A percentile compares a stretch with the other conserved stretches of the same genome.
phyloP scores from a whole-genome alignment of 2,888 invertebrate genomes.

The Slavum lentiscoides region DNA sequence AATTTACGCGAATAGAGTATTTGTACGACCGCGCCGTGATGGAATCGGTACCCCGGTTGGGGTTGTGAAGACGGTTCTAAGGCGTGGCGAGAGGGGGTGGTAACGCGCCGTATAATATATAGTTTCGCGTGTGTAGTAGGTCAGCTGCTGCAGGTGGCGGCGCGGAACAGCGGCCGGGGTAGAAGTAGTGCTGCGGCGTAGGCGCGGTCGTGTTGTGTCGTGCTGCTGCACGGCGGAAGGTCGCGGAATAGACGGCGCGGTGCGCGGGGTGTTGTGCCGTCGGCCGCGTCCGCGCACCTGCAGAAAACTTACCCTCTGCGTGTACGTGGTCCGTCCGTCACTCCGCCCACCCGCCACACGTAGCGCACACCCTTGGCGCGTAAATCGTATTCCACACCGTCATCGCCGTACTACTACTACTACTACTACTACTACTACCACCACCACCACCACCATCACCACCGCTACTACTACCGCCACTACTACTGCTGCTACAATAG shows the following conservation, averaged over 20 bases:
- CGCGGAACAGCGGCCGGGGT: neutral
- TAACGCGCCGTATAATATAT: neutral
- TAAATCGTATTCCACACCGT: conserved; percentile 22
- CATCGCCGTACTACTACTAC: neutral
- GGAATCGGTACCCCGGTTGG: too few relatives aligned
- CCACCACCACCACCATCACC: too few relatives aligned
- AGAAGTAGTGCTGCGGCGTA: conserved; percentile 1
- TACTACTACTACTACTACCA: too few relatives aligned
- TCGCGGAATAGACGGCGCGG: neutral
- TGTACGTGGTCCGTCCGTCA: neutral
- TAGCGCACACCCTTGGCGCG: neutral
- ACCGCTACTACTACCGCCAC: neutral
- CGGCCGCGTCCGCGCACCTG: conserved; percentile 22
- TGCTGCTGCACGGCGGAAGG: neutral
- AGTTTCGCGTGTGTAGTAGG: conserved; percentile 16
- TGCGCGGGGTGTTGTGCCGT: neutral
- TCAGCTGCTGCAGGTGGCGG: conserved; percentile 44
- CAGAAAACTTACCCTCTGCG: conserved; percentile 25
- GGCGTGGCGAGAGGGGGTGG: neutral
- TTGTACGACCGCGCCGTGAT: too few relatives aligned
- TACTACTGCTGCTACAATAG: too few relatives aligned
- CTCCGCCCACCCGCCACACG: neutral
- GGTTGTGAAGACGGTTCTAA: too few relatives aligned
- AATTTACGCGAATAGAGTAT: conserved; percentile 42
- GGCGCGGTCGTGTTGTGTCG: neutral